Conservation (phyloP, 2,888 invertebrate species). For the Chloroclysta siterata region DNA sequence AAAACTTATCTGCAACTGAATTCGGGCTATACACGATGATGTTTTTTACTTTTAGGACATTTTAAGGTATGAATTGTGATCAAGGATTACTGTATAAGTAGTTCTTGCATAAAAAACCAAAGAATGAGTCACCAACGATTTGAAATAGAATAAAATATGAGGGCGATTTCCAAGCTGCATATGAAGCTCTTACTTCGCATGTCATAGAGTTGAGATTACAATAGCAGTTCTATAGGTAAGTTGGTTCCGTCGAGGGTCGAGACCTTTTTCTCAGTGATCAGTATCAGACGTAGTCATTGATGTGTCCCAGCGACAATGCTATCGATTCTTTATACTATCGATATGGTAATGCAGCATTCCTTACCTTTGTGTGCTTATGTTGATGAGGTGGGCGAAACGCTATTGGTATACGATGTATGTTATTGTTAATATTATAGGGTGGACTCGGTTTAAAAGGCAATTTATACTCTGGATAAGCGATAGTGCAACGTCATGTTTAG, state of each 20-base stretch:
- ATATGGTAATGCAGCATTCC: constrained; percentile 78
- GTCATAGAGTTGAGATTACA: constrained; percentile 46
- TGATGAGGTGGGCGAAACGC: constrained; percentile 83
- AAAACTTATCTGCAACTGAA: constrained; percentile 1
- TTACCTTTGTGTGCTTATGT: constrained; percentile 78
- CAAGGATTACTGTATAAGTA: constrained; percentile 27
- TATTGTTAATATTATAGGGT: constrained; percentile 77
- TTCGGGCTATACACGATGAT: constrained; percentile 1
- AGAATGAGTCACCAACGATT: constrained; percentile 76
- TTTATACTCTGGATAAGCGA: constrained; percentile 75
- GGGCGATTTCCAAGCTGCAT: constrained; percentile 39
- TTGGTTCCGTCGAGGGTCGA: constrained; percentile 63
- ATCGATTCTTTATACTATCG: constrained; percentile 68
- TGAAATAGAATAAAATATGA: constrained; percentile 68
- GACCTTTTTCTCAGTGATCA: constrained; percentile 74
- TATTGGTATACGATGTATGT: constrained; percentile 77
- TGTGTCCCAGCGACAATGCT: constrained; percentile 72
- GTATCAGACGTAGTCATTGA: constrained; percentile 74
- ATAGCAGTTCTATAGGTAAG: constrained; percentile 44
- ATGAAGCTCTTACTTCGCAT: constrained; percentile 39
- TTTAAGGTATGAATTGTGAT: constrained; percentile 48
- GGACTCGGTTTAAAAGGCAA: constrained; percentile 75
- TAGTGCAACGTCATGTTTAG: constrained; percentile 65
- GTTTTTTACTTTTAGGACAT: constrained; percentile 7
- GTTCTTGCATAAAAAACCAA: constrained; percentile 61